Conservation (phyloP, 2,888 invertebrate species). For the Lumbricus terrestris region DNA sequence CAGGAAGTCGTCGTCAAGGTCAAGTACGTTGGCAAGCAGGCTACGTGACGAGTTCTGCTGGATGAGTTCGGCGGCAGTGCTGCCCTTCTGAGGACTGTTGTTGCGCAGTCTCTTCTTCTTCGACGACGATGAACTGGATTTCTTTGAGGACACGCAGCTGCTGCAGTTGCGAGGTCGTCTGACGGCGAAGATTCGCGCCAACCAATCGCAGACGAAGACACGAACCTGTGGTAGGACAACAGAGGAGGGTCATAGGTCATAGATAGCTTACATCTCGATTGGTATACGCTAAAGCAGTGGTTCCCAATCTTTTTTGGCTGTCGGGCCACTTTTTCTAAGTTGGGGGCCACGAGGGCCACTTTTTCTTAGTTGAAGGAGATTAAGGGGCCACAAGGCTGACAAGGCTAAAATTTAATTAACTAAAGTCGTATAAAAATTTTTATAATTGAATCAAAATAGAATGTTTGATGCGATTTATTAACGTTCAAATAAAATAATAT, state of each 20-base stretch:
- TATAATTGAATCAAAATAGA: no score
- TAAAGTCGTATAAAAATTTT: no score
- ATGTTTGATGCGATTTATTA: no score
- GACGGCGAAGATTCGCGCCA: slow-evolving; percentile 96
- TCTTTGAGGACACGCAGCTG: background rate
- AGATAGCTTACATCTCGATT: background rate
- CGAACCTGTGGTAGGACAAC: slow-evolving; percentile 78
- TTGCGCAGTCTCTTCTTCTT: slow-evolving; percentile 67
- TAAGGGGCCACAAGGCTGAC: no score
- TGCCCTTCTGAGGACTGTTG: slow-evolving; percentile 82
- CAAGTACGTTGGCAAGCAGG: slow-evolving; percentile 90
- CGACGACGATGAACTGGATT: background rate
- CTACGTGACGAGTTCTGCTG: slow-evolving; percentile 91
- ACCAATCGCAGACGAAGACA: slow-evolving; percentile 91
- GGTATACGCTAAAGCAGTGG: no score
- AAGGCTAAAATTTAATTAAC: no score
- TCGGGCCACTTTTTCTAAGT: no score
- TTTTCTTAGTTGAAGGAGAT: no score
- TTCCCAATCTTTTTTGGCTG: no score
- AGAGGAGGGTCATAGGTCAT: background rate
- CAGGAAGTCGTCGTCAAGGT: slow-evolving; percentile 90
- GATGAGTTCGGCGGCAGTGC: slow-evolving; percentile 81
- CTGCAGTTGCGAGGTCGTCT: slow-evolving; percentile 69
- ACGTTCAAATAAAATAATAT: no score
- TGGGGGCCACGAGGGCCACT: no score